Evolutionary conservation across 1,140 invertebrate species (phyloP).

Genomic region (Dendrolimus punctatus): DNA sequence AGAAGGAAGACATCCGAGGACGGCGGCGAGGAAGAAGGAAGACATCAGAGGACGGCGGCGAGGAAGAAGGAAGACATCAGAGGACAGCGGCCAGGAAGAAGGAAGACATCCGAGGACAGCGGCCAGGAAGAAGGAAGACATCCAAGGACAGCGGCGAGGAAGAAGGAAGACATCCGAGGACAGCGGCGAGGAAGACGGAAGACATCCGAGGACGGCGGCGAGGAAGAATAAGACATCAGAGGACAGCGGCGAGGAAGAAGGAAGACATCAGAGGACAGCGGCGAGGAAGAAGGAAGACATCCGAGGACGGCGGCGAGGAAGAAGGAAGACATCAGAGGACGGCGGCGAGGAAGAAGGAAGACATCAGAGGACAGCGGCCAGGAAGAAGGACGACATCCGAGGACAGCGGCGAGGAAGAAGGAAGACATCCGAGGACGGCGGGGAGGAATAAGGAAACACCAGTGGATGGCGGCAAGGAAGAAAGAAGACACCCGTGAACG

Average conservation of each 20-base stretch:
- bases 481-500: not conserved
- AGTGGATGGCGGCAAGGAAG: not conserved
- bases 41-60: not conserved
- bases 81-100: not conserved
- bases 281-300: conserved; percentile 2
- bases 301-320: not conserved
- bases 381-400: conserved; percentile 1
- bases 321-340: conserved; percentile 2
- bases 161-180: too few species aligned
- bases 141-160: too few species aligned
- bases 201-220: not conserved
- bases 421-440: not conserved
- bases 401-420: not conserved
- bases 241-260: not conserved
- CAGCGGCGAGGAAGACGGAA: not conserved
- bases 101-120: not conserved
- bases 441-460: not conserved
- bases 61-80: not conserved
- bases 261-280: not conserved
- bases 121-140: not conserved
- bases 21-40: not conserved
- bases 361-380: not conserved
- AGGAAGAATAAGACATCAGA: not conserved
- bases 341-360: not conserved
- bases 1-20: not conserved